phyloP scores from a whole-genome alignment of 1,140 invertebrate genomes.

The Aphaenogaster rudis region DNA sequence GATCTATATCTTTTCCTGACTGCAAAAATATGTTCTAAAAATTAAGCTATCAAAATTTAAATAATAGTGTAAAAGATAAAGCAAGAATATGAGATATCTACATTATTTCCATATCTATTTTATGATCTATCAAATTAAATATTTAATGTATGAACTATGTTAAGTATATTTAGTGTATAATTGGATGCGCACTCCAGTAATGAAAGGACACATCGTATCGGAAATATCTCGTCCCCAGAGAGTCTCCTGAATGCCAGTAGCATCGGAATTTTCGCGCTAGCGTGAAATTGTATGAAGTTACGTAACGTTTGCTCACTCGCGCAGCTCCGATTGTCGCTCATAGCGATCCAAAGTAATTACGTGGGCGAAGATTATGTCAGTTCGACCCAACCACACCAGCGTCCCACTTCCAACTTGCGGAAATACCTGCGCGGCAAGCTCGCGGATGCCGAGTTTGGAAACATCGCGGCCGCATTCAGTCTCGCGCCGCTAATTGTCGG shows the following conservation, averaged over 20 bases:
- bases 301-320: constrained; percentile 22
- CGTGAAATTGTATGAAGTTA: constrained; percentile 29
- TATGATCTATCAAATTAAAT: background rate
- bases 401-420: constrained; percentile 21
- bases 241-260: background rate
- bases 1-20: background rate
- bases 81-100: background rate
- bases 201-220: background rate
- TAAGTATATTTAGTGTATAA: background rate
- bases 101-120: background rate
- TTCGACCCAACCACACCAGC: constrained; percentile 7
- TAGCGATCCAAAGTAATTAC: constrained; percentile 50
- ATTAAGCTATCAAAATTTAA: background rate
- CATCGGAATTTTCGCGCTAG: constrained; percentile 18
- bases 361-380: constrained; percentile 33
- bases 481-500: constrained; percentile 55
- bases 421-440: constrained; percentile 13
- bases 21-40: background rate
- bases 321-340: constrained; percentile 20
- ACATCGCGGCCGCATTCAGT: constrained; percentile 40
- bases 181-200: background rate
- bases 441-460: constrained; percentile 35
- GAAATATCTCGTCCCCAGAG: background rate
- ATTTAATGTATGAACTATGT: background rate
- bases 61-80: background rate